Evolutionary conservation across 2,888 invertebrate species (phyloP).

Genomic region (Xanthostigma xanthostigma): DNA sequence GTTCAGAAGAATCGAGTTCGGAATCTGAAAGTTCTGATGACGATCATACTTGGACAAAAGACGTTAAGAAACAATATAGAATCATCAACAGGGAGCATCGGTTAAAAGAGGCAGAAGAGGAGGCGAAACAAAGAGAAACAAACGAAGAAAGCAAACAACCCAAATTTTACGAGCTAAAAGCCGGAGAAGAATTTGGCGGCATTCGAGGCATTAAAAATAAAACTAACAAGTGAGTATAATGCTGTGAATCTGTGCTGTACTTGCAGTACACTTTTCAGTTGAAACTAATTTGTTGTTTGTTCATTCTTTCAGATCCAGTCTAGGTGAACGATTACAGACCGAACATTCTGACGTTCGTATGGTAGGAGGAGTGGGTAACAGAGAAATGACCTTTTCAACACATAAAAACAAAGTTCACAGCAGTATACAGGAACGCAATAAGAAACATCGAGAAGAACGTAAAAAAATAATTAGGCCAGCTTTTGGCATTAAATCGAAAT

Average conservation of each 20-base stretch:
- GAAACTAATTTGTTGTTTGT: too few species aligned
- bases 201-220: conserved; percentile 33
- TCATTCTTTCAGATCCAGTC: conserved; percentile 38
- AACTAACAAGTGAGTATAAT: conserved; percentile 30
- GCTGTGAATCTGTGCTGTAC: not conserved
- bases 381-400: conserved; percentile 65
- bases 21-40: conserved; percentile 56
- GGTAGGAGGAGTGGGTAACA: conserved; percentile 49
- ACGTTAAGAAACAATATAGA: conserved; percentile 62
- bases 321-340: conserved; percentile 56
- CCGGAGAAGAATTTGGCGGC: conserved; percentile 42
- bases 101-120: conserved; percentile 25
- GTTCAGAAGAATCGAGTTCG: conserved; percentile 27
- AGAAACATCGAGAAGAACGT: conserved; percentile 53
- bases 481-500: conserved; percentile 27
- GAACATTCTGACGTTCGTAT: conserved; percentile 39
- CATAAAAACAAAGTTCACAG: conserved; percentile 38
- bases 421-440: conserved; percentile 41
- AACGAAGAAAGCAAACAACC: conserved; percentile 25
- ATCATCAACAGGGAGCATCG: conserved; percentile 40
- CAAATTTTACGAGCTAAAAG: conserved; percentile 44
- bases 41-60: conserved; percentile 62
- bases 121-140: conserved; percentile 16
- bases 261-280: too few species aligned
- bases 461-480: conserved; percentile 46